Base-by-base conservation (phyloP, 2,888 invertebrate species). In the Trichopria drosophilae region DNA sequence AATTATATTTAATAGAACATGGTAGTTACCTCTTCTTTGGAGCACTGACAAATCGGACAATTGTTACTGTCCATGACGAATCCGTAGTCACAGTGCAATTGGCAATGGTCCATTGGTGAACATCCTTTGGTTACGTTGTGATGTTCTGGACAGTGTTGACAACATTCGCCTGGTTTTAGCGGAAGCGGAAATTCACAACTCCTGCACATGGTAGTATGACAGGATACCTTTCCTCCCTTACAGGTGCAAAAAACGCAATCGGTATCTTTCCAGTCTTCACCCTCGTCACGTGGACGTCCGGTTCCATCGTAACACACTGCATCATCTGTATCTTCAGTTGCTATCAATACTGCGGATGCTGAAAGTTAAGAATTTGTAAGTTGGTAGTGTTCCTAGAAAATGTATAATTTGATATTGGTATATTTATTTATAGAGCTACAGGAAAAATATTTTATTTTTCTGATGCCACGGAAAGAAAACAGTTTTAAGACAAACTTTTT, bases 151-250 rank as follows among this genome's bases (percentile, higher is more conserved):
- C 72, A 72, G 16, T 64, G 69, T 9, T 68, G 68, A 48, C 72
- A 72, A 50, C 72, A 72, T 47, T 71, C 68, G 46, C 69, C 72
- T 6, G 66, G 62, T 24, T 59, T 46, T 5, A 61, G 52, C 6
- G 66, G 63, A 19, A 61, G 60, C 4, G 65, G 47, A 18, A 60
- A 63, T n/a, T 68, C 69, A 47, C 73, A 73, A 48, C 64, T 63
- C 46, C 69, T 69, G 60, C 71, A 71, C 71, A 72, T 71, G 10
- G 66, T 60, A 4, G 58, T 60, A 18, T 69, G 69, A 56, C 73
- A 73, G 24, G 65, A 63, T 12, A 55, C 35, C 23, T 35, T 39
- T 9, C 63, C 64, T 22, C 60, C 59, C 20, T 65, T 57, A 55
- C 73, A 73, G n/a, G 57, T 53, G 60, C 73, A 73, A 50, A 59